These are phyloP conservation scores for Heliothis subflexa DNA, from an alignment of 1,140 invertebrate species.

Conservation along the genomic window DNA sequence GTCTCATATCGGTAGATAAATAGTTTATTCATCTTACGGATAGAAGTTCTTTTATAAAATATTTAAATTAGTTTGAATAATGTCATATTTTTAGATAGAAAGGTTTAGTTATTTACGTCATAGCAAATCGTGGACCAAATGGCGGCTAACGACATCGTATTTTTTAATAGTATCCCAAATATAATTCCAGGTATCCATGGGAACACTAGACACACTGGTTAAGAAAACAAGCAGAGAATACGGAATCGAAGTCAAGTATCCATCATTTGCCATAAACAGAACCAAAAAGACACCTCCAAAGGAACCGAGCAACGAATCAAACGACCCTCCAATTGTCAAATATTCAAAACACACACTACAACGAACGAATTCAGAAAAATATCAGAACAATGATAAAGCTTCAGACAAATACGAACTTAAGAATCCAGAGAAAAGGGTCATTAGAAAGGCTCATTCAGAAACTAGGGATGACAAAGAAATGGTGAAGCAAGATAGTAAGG, in stretches of 20 bases:
- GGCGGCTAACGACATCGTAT: not conserved
- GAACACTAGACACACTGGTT: constrained; percentile 88
- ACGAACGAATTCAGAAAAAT: constrained; percentile 70
- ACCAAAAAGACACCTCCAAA: constrained; percentile 49
- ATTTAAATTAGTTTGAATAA: too few relatives aligned
- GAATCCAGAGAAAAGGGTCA: constrained; percentile 55
- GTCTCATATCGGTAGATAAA: too few relatives aligned
- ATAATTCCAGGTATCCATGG: constrained; percentile 87
- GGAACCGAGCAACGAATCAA: constrained; percentile 47
- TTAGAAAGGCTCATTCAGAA: constrained; percentile 68
- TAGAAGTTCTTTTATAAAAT: too few relatives aligned
- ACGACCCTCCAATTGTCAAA: constrained; percentile 62
- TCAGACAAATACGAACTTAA: constrained; percentile 64
- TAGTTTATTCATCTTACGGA: too few relatives aligned
- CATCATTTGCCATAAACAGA: constrained; percentile 86
- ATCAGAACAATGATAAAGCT: constrained; percentile 56
- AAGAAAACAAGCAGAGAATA: constrained; percentile 88
- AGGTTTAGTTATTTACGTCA: too few relatives aligned
- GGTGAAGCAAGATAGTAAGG: constrained; percentile 77
- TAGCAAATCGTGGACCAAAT: too few relatives aligned
- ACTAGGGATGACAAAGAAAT: constrained; percentile 66
- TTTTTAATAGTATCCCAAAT: constrained; percentile 7
- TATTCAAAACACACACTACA: constrained; percentile 59
- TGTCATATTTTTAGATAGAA: too few relatives aligned
- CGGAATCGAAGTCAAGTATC: constrained; percentile 89